These are phyloP conservation scores for Buathra laborator DNA, from an alignment of 2,888 invertebrate species.

Conservation along the genomic window DNA sequence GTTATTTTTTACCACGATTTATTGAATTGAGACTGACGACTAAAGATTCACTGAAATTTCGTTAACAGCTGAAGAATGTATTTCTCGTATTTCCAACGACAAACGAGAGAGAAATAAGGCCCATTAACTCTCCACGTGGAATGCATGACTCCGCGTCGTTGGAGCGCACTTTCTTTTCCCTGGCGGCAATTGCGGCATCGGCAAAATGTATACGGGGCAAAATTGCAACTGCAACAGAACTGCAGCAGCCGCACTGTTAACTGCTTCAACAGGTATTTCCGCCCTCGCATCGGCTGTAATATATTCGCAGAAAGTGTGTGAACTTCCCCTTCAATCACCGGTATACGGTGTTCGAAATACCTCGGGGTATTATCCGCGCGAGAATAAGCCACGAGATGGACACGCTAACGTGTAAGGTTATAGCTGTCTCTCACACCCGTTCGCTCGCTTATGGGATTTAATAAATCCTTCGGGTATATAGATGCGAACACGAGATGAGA, in stretches of 20 bases:
- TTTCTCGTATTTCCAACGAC: not conserved
- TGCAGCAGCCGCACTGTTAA: not conserved
- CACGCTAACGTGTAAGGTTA: not conserved
- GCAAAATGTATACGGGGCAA: conserved; percentile 1
- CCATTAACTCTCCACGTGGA: conserved; percentile 40
- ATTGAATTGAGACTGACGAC: not conserved
- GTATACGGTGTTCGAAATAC: conserved; percentile 2
- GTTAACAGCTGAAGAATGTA: conserved; percentile 1
- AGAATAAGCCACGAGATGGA: conserved; percentile 25
- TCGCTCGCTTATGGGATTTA: conserved; percentile 10
- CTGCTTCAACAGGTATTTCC: conserved; percentile 47
- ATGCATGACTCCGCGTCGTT: conserved; percentile 32
- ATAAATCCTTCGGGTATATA: conserved; percentile 13
- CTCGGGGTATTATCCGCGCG: conserved; percentile 45
- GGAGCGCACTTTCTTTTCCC: conserved; percentile 57
- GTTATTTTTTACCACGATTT: not conserved
- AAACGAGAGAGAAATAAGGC: conserved; percentile 1
- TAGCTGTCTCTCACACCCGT: not conserved
- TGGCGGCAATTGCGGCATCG: not conserved
- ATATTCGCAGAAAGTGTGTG: conserved; percentile 56
- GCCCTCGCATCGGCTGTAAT: conserved; percentile 30
- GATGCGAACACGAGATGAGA: conserved; percentile 12
- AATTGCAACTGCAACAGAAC: conserved; percentile 39
- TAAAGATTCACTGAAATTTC: conserved; percentile 12
- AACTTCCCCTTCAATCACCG: conserved; percentile 47